These are phyloP conservation scores for Eupithecia subfuscata DNA, from an alignment of 2,888 invertebrate species.

Conservation along the genomic window DNA sequence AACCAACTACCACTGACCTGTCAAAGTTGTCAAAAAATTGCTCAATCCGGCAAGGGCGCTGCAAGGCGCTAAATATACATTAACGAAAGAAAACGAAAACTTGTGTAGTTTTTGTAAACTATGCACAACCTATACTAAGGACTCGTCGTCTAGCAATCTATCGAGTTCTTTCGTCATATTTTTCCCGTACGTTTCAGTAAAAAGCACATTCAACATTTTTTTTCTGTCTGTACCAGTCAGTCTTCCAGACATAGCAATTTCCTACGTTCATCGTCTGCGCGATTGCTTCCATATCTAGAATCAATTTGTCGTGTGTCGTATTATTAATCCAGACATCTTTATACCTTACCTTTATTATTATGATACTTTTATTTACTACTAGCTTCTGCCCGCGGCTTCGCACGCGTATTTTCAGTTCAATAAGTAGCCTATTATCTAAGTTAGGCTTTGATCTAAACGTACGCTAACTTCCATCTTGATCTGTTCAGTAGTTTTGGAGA, in stretches of 20 bases:
- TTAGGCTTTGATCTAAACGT: too few relatives aligned
- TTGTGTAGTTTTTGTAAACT: background rate
- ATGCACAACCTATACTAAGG: too few relatives aligned
- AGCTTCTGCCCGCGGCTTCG: too few relatives aligned
- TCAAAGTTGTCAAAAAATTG: too few relatives aligned
- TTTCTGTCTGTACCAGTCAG: conserved; percentile 27
- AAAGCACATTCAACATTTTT: conserved; percentile 1
- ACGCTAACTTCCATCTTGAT: too few relatives aligned
- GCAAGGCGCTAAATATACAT: too few relatives aligned
- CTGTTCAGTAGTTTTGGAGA: too few relatives aligned
- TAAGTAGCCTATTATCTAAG: too few relatives aligned
- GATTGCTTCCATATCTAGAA: conserved; percentile 70
- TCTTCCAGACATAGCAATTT: conserved; percentile 36
- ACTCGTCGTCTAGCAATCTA: background rate
- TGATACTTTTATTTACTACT: background rate
- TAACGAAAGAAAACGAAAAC: too few relatives aligned
- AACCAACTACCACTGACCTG: too few relatives aligned
- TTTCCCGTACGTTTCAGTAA: background rate
- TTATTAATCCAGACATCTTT: conserved; percentile 31
- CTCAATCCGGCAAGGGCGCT: too few relatives aligned
- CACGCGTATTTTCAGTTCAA: too few relatives aligned
- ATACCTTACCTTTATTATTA: conserved; percentile 4
- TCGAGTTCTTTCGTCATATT: background rate
- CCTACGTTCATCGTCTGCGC: conserved; percentile 40
- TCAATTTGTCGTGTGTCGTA: conserved; percentile 61